Evolutionary conservation across 2,113 vertebrate genomes (phyloP), one percentile per base, ranked within the genome.

Genomic region (Neolamprologus kungweensis): DNA sequence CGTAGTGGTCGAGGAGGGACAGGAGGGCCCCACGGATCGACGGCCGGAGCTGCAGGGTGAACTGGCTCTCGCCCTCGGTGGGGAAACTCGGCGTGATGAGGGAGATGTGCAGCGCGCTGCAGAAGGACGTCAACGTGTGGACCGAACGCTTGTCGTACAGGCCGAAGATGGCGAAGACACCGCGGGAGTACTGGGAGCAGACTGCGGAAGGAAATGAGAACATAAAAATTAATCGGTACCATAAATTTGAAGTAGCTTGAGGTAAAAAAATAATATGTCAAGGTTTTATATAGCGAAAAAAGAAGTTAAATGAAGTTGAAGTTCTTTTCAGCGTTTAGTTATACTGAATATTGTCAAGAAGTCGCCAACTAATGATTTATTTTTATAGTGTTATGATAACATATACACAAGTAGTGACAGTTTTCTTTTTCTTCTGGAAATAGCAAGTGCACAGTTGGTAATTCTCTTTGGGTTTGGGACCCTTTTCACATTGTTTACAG

Each of bases 111-210:
- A 99, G 97, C 35, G 99, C 98, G 92, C 98, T 98, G 96, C 99
- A 99, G 97, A 99, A 99, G 17, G 99, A 99, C 82, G 99, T 99
- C 97, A 99, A 95, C 80, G 99, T 99, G 88, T 99, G 98, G 9
- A 99, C 99, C 2, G 99, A 99, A 93, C 98, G 98, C 97, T 99
- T 99, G 92, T 99, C 99, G 68, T 99, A 99, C 85, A 99, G 97
- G 96, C 99, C 99, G 95, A 99, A 99, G 95, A 99, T 99, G 95
- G 99, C 98, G 92, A 99, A 99, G 92, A 99, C 99, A 94, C 99
- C 99, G 88, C 98, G 97, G 68, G 99, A 99, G 94, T 99, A 99
- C 96, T 99, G 99, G 85, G 99, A 99, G 95, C 99, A 99, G 94
- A 99, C 98, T 99, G 96, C 2, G 51, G 54, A 5, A n/a, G 33